Evolutionary conservation across 2,797 vertebrate genomes (phyloP).

Genomic region (Trichosurus vulpecula): DNA sequence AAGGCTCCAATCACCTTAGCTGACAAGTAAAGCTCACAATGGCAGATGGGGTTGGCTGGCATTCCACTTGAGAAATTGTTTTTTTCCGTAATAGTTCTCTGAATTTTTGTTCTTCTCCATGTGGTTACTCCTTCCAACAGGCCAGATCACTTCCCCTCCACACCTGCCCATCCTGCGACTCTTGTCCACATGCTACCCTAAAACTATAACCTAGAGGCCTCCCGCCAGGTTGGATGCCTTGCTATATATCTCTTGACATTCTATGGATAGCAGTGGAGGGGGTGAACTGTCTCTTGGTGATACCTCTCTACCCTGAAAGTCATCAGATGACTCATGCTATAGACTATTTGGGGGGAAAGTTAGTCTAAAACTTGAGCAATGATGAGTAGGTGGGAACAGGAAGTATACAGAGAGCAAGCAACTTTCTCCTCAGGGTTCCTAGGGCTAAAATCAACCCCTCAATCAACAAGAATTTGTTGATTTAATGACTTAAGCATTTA

Average conservation of each 20-base stretch:
- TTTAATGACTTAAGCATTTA: neutral
- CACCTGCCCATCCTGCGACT: neutral
- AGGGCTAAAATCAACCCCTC: neutral
- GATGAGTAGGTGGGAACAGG: neutral
- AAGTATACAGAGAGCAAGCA: neutral
- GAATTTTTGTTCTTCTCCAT: neutral
- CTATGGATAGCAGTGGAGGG: neutral
- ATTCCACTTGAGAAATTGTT: neutral
- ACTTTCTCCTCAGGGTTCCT: neutral
- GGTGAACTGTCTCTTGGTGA: neutral
- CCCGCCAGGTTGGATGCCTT: neutral
- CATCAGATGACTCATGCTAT: neutral
- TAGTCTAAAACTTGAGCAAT: neutral
- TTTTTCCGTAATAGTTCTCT: neutral
- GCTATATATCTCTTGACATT: neutral
- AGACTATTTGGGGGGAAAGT: neutral
- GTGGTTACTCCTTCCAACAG: neutral
- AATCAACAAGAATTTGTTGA: neutral
- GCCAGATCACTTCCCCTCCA: neutral
- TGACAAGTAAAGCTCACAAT: neutral
- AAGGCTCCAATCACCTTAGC: neutral
- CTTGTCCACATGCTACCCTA: too few relatives aligned
- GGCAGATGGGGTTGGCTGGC: slow-evolving; percentile 32
- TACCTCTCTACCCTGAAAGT: neutral
- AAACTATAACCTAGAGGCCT: neutral